Conservation (phyloP, 2,113 vertebrate genomes). For the Lampris incognitus region DNA sequence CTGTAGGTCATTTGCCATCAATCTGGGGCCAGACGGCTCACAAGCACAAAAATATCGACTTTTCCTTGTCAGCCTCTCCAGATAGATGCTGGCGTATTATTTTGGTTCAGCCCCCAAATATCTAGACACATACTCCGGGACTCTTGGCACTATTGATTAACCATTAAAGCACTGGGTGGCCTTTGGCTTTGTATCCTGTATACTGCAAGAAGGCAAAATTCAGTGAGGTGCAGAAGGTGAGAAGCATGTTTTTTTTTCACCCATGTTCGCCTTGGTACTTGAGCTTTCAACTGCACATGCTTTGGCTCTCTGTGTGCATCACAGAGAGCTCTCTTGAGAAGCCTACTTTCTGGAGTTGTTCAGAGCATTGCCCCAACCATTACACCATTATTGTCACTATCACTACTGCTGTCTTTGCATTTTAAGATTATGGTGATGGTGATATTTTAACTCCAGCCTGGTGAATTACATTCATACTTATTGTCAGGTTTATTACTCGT, state of each 20-base stretch:
- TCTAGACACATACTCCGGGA: slow-evolving; percentile 56
- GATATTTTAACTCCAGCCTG: not conserved
- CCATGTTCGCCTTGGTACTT: slow-evolving; percentile 53
- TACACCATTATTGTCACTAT: slow-evolving; percentile 18
- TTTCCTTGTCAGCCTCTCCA: slow-evolving; percentile 63
- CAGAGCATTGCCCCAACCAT: slow-evolving; percentile 25
- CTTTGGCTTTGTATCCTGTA: slow-evolving; percentile 58
- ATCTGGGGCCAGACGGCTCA: slow-evolving; percentile 51
- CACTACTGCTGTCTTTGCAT: slow-evolving; percentile 26
- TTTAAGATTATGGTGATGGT: slow-evolving; percentile 28
- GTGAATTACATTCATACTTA: slow-evolving; percentile 8
- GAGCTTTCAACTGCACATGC: slow-evolving; percentile 52
- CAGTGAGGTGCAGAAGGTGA: slow-evolving; percentile 56
- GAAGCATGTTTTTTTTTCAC: slow-evolving; percentile 46
- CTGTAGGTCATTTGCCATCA: slow-evolving; percentile 61
- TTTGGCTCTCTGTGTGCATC: slow-evolving; percentile 17
- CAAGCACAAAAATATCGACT: slow-evolving; percentile 66
- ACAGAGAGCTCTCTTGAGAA: slow-evolving; percentile 42
- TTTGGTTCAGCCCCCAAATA: slow-evolving; percentile 65
- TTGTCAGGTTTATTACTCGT: too few species aligned
- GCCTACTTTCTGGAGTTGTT: slow-evolving; percentile 19
- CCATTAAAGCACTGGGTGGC: slow-evolving; percentile 70
- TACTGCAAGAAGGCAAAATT: slow-evolving; percentile 51
- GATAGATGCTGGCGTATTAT: slow-evolving; percentile 68
- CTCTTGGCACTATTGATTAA: slow-evolving; percentile 75